phyloP scores from a whole-genome alignment of 37 sponge, comb jelly and placozoan species.

The Crambe crambe region DNA sequence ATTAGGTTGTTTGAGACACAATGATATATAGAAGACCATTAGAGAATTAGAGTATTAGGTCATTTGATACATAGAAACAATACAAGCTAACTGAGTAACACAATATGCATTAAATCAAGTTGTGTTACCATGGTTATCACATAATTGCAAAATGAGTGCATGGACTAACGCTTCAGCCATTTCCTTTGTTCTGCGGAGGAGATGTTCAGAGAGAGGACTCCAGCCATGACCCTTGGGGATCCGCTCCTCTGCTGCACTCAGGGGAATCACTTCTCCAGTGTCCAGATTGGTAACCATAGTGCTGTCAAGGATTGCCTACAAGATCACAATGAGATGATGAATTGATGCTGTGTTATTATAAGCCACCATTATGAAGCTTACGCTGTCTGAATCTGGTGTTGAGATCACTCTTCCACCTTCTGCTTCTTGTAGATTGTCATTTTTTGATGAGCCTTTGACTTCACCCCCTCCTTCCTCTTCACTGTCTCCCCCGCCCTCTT shows the following conservation, averaged over 20 bases:
- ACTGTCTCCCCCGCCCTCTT: background rate
- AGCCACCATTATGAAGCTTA: background rate
- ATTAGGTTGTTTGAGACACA: no score
- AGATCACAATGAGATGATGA: background rate
- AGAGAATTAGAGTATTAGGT: no score
- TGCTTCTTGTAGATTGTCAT: background rate
- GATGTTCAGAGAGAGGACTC: constrained; percentile 54
- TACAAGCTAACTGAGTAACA: no score
- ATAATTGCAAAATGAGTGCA: no score
- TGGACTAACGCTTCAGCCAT: background rate
- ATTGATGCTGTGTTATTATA: background rate
- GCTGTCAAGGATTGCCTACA: constrained; percentile 72
- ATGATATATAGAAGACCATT: no score
- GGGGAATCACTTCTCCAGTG: constrained; percentile 77
- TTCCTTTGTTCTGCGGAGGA: constrained; percentile 26
- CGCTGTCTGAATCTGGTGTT: constrained; percentile 5
- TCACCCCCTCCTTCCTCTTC: constrained; percentile 4
- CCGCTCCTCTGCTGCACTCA: constrained; percentile 73
- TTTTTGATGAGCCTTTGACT: background rate
- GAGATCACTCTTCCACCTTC: background rate
- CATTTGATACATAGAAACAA: no score
- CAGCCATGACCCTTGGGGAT: constrained; percentile 53
- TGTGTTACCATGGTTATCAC: no score
- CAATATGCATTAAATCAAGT: no score
- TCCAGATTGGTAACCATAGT: constrained; percentile 84